Conservation (phyloP, 2,888 invertebrate species). For the Himalopsyche tibetana region DNA sequence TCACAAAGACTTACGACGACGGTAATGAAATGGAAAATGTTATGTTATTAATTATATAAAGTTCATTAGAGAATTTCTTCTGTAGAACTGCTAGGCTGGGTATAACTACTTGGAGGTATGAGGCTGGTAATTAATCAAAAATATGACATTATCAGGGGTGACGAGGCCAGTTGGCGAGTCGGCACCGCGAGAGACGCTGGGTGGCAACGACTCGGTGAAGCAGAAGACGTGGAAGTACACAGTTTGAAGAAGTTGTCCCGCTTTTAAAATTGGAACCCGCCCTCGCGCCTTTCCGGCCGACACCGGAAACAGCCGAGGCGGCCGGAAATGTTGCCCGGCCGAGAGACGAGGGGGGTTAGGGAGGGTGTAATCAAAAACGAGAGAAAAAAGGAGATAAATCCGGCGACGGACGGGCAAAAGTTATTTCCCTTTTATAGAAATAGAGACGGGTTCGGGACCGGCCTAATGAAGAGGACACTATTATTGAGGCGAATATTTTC, state of each 20-base stretch:
- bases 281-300: constrained; percentile 43
- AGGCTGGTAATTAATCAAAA: constrained; percentile 24
- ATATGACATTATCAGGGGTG: constrained; percentile 36
- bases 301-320: constrained; percentile 42
- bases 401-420: constrained; percentile 26
- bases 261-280: constrained; percentile 43
- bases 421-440: constrained; percentile 43
- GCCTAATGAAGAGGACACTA: constrained; percentile 42
- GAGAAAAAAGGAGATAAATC: constrained; percentile 39
- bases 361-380: constrained; percentile 34
- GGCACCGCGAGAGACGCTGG: background rate
- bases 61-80: constrained; percentile 3
- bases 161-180: constrained; percentile 3
- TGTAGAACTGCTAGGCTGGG: background rate
- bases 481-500: constrained; percentile 16
- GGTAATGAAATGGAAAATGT: constrained; percentile 4
- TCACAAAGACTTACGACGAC: background rate
- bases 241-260: constrained; percentile 43
- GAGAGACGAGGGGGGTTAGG: background rate
- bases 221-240: constrained; percentile 38
- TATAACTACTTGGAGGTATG: constrained; percentile 25
- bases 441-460: constrained; percentile 16
- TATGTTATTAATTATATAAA: constrained; percentile 23
- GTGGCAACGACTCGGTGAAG: background rate
- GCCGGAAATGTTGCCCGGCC: constrained; percentile 42